phyloP scores from a whole-genome alignment of 2,888 invertebrate species.

The Hipparchia semele region DNA sequence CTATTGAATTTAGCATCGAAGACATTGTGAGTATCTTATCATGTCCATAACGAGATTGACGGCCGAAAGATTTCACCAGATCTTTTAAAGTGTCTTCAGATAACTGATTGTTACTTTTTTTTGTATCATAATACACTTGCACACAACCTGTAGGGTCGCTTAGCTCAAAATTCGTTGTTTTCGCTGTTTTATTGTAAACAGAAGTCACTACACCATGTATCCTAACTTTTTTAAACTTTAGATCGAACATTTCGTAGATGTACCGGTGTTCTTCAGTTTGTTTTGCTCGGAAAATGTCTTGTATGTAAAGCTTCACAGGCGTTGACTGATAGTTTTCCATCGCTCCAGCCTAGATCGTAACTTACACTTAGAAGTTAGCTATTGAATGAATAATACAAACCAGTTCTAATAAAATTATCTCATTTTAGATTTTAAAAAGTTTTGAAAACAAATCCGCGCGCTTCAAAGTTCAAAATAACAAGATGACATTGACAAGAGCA shows the following conservation, averaged over 20 bases:
- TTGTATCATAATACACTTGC: slow-evolving; percentile 63
- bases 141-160: slow-evolving; percentile 71
- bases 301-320: slow-evolving; percentile 71
- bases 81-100: slow-evolving; percentile 52
- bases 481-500: not conserved
- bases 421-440: too few species aligned
- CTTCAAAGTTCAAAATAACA: not conserved
- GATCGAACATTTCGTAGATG: slow-evolving; percentile 65
- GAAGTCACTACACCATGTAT: slow-evolving; percentile 70
- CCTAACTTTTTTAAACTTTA: slow-evolving; percentile 72
- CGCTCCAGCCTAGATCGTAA: not conserved
- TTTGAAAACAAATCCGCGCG: not conserved
- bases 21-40: slow-evolving; percentile 60
- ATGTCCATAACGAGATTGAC: slow-evolving; percentile 54
- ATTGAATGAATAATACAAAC: not conserved
- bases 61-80: slow-evolving; percentile 54
- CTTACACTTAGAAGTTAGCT: not conserved
- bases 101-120: slow-evolving; percentile 58
- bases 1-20: slow-evolving; percentile 58
- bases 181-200: slow-evolving; percentile 56
- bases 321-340: slow-evolving; percentile 54
- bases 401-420: not conserved
- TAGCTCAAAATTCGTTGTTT: slow-evolving; percentile 61
- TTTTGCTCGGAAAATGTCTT: slow-evolving; percentile 72
- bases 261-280: slow-evolving; percentile 62